These are phyloP conservation scores for Hozukius guyotensis DNA, from an alignment of 2,797 vertebrate genomes.

Conservation along the genomic window DNA sequence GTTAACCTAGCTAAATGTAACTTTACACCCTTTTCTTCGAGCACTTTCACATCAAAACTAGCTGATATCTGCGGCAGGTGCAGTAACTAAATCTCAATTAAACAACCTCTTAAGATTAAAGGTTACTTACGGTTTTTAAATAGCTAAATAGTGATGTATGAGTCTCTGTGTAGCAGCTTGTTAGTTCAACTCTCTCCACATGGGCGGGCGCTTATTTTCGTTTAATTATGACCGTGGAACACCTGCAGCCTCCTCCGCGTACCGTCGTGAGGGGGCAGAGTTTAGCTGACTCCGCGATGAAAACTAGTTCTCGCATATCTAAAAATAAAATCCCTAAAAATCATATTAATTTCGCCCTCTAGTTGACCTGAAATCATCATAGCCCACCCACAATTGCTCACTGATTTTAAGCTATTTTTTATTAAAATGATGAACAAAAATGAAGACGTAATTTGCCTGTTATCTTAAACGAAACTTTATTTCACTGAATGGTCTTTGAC, in stretches of 20 bases:
- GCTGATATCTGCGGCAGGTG: rapidly evolving
- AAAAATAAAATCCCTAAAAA: not conserved
- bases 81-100: not conserved
- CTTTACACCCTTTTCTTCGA: too few species aligned
- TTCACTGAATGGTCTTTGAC: slow-evolving; percentile 95
- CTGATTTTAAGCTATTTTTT: not conserved
- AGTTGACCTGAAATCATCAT: not conserved
- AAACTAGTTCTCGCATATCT: slow-evolving; percentile 56
- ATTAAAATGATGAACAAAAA: slow-evolving; percentile 51
- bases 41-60: not conserved
- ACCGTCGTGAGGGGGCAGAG: not conserved
- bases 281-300: slow-evolving; percentile 44
- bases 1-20: not conserved
- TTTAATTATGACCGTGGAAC: slow-evolving; percentile 73
- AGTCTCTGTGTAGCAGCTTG: not conserved
- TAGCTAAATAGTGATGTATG: not conserved
- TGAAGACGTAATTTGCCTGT: slow-evolving; percentile 71
- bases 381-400: not conserved
- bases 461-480: slow-evolving; percentile 91
- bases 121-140: slow-evolving; percentile 55
- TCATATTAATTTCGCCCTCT: not conserved
- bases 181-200: not conserved
- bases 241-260: slow-evolving; percentile 66
- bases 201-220: slow-evolving; percentile 38
- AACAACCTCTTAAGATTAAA: not conserved